Percentiles rank a stretch among this genome's conserved stretches.
Evolutionary conservation across 2,113 vertebrate species (phyloP).

Genomic region (Malaclemys terrapin): DNA sequence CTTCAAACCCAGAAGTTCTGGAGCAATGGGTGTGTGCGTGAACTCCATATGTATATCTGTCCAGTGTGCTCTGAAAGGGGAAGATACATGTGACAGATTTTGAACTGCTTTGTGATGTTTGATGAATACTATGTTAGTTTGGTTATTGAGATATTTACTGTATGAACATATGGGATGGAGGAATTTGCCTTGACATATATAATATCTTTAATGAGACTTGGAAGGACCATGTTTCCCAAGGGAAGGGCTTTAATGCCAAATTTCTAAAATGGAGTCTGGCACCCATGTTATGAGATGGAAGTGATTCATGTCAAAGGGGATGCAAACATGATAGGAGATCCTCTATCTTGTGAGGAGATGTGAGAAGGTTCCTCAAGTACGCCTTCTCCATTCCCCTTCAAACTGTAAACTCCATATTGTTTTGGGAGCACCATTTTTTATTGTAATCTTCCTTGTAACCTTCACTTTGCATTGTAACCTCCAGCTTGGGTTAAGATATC

Average conservation of each 20-base stretch:
- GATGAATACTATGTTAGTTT: neutral
- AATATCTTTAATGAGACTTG: neutral
- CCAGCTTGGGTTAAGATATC: neutral
- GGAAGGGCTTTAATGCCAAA: neutral
- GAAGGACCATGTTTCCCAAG: neutral
- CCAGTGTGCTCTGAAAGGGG: neutral
- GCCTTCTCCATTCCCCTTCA: neutral
- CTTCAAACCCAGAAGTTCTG: neutral
- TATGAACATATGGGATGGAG: neutral
- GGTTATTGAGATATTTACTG: neutral
- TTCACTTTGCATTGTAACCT: neutral
- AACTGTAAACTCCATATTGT: neutral
- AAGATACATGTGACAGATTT: neutral
- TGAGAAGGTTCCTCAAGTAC: neutral
- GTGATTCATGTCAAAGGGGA: neutral
- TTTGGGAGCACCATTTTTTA: neutral
- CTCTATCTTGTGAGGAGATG: neutral
- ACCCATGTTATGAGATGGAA: neutral
- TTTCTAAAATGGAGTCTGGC: neutral
- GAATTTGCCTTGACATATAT: neutral
- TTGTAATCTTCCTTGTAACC: neutral
- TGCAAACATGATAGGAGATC: neutral
- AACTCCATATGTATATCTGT: neutral
- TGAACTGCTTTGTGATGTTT: neutral
- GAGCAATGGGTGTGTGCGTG: neutral